These are phyloP conservation scores for Phoenoteleia sp. DNA, from an alignment of 2,888 invertebrate species.

Conservation along the genomic window DNA sequence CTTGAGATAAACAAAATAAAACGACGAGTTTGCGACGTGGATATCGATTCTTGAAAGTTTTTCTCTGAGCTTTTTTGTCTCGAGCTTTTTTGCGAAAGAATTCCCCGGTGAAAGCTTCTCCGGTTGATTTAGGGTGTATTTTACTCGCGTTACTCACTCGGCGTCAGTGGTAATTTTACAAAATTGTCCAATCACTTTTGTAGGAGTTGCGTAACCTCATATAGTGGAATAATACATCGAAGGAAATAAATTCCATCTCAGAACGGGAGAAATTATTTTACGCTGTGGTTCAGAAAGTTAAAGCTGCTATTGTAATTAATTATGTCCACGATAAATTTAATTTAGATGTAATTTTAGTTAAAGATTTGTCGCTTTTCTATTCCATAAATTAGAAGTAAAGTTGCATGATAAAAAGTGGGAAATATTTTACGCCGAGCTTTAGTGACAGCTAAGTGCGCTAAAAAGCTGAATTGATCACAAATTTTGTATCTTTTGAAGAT, in stretches of 20 bases:
- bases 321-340: neutral
- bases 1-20: slow-evolving; percentile 13
- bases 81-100: slow-evolving; percentile 18
- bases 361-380: too few species aligned
- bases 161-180: slow-evolving; percentile 26
- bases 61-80: slow-evolving; percentile 6
- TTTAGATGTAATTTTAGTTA: neutral
- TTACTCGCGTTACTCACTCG: slow-evolving; percentile 25
- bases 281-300: neutral
- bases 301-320: neutral
- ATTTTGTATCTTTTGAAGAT: too few species aligned
- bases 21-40: neutral
- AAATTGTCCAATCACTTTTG: slow-evolving; percentile 25
- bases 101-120: slow-evolving; percentile 34
- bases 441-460: too few species aligned
- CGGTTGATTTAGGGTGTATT: slow-evolving; percentile 29
- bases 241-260: neutral
- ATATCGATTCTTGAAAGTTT: slow-evolving; percentile 35
- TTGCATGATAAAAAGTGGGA: too few species aligned
- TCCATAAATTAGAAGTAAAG: too few species aligned
- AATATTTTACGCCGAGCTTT: too few species aligned
- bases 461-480: too few species aligned
- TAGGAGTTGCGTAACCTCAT: neutral
- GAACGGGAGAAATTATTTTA: neutral
- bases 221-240: neutral